Conservation (phyloP, 92 coral and sea anemone genomes). For the Zoanthus sociatus region DNA sequence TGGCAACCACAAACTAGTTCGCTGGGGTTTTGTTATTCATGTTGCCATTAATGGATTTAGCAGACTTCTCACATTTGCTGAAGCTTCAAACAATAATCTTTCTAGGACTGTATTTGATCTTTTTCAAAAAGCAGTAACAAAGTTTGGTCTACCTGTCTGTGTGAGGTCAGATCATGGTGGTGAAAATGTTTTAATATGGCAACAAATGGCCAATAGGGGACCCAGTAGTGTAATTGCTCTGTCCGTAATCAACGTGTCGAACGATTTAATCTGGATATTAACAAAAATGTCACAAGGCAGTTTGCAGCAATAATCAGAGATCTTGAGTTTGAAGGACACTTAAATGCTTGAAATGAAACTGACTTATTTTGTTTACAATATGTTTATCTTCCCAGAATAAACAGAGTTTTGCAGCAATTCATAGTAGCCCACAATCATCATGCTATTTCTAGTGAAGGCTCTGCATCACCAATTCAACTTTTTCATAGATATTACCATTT, state of each 20-base stretch:
- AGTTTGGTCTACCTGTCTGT: slow-evolving; percentile 51
- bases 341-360: slow-evolving; percentile 52
- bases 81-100: slow-evolving; percentile 52
- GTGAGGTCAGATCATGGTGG: slow-evolving; percentile 61
- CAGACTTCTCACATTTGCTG: slow-evolving; percentile 61
- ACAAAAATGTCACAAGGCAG: slow-evolving; percentile 51
- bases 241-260: slow-evolving; percentile 57
- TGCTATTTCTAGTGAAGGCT: slow-evolving; percentile 60
- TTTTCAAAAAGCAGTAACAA: slow-evolving; percentile 44
- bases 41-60: slow-evolving; percentile 58
- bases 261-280: slow-evolving; percentile 50
- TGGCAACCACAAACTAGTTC: slow-evolving; percentile 54
- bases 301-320: slow-evolving; percentile 51
- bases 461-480: slow-evolving; percentile 57
- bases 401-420: slow-evolving; percentile 58
- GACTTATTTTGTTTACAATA: slow-evolving; percentile 63
- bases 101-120: slow-evolving; percentile 50
- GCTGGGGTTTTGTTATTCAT: slow-evolving; percentile 59
- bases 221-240: slow-evolving; percentile 45
- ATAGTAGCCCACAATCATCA: slow-evolving; percentile 54
- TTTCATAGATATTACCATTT: slow-evolving; percentile 57
- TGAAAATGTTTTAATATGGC: slow-evolving; percentile 55
- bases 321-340: slow-evolving; percentile 52
- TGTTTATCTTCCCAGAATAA: slow-evolving; percentile 48
- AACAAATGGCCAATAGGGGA: slow-evolving; percentile 46